These are phyloP conservation scores for Catharus fuscescens DNA, from an alignment of 2,113 vertebrate species.

Conservation along the genomic window DNA sequence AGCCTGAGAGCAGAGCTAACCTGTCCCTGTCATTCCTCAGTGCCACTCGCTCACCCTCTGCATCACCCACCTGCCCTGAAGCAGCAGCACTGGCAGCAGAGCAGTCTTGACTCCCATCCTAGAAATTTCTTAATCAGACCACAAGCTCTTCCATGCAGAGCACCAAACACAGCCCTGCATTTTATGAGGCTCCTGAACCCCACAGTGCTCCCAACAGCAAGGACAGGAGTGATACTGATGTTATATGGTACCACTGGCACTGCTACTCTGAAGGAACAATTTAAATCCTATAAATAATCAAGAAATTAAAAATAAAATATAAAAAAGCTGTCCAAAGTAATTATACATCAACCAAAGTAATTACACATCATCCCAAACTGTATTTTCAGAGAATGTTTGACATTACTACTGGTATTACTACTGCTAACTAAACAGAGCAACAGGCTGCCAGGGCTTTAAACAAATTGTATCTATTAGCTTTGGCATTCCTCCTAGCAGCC, in stretches of 20 bases:
- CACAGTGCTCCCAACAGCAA: background rate
- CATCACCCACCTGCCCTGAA: background rate
- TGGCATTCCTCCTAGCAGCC: conserved; percentile 53
- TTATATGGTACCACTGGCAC: background rate
- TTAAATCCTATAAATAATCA: conserved; percentile 8
- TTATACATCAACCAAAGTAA: background rate
- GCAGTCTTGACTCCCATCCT: background rate
- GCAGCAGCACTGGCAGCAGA: background rate
- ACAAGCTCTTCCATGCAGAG: background rate
- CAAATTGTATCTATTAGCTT: conserved; percentile 57
- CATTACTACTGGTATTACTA: conserved; percentile 7
- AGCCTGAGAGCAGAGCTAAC: background rate
- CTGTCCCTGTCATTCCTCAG: background rate
- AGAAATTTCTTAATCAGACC: background rate
- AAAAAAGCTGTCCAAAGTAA: background rate
- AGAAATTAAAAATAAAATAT: background rate
- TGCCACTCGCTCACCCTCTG: background rate
- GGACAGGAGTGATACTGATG: background rate
- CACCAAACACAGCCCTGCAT: background rate
- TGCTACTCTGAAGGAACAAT: background rate
- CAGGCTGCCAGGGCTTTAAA: conserved; percentile 48
- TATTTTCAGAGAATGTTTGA: conserved; percentile 24
- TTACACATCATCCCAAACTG: background rate
- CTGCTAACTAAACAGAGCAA: conserved; percentile 43
- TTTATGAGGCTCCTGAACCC: background rate